A percentile compares a stretch with the other conserved stretches of the same genome.
These are phyloP conservation scores for Bhutanitis thaidina DNA, from an alignment of 2,888 invertebrate genomes.

Conservation along the genomic window DNA sequence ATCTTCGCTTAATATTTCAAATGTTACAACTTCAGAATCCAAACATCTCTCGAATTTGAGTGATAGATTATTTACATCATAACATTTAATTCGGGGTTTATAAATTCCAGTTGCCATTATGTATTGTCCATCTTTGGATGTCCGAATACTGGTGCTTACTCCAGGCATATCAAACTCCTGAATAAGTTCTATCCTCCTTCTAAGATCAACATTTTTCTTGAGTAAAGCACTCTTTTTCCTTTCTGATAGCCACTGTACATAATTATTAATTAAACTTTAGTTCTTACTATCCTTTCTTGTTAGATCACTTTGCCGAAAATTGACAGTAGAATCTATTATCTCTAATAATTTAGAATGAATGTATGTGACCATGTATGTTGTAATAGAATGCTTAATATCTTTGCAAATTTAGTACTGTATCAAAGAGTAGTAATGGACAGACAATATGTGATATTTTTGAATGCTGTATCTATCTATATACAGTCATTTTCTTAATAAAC, in stretches of 20 bases:
- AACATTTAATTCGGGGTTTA: conserved; percentile 97
- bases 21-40: conserved; percentile 97
- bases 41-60: conserved; percentile 98
- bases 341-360: too few species aligned
- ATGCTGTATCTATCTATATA: too few species aligned
- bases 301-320: too few species aligned
- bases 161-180: conserved; percentile 99
- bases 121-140: conserved; percentile 95
- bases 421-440: too few species aligned
- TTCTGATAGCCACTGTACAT: conserved; percentile 90
- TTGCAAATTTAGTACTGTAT: too few species aligned
- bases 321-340: too few species aligned
- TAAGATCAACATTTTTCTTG: conserved; percentile 93
- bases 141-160: conserved; percentile 89
- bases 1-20: conserved; percentile 95
- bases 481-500: too few species aligned
- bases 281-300: too few species aligned
- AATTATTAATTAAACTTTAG: background rate
- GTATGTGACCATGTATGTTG: too few species aligned
- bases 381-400: too few species aligned
- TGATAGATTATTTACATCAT: conserved; percentile 96
- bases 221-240: conserved; percentile 88
- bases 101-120: conserved; percentile 96
- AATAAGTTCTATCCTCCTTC: conserved; percentile 95
- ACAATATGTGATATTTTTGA: too few species aligned